phyloP scores from a whole-genome alignment of 2,113 vertebrate genomes.

The Coreoperca whiteheadi region DNA sequence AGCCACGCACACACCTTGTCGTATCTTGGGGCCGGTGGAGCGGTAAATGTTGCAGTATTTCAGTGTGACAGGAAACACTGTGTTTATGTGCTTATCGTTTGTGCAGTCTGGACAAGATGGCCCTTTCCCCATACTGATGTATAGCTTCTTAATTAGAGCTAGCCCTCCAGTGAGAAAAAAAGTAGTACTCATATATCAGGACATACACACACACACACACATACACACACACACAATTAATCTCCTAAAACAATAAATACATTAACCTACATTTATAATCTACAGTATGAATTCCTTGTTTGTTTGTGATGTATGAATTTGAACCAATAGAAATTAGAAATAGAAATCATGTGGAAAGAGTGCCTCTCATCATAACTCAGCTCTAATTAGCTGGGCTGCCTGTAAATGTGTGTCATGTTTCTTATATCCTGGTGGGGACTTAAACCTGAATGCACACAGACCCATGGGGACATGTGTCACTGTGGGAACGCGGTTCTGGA shows the following conservation, averaged over 20 bases:
- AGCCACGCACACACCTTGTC: constrained; percentile 29
- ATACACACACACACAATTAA: constrained; percentile 6
- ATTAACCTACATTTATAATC: constrained; percentile 45
- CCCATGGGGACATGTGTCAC: too few relatives aligned
- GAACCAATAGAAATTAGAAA: constrained; percentile 21
- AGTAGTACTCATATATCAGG: background rate
- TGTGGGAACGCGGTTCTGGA: too few relatives aligned
- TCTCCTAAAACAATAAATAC: constrained; percentile 11
- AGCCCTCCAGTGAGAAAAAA: constrained; percentile 30
- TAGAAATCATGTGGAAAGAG: constrained; percentile 21
- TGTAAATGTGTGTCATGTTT: constrained; percentile 10
- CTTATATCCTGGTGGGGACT: too few relatives aligned
- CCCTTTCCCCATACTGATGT: constrained; percentile 63
- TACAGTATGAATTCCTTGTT: background rate
- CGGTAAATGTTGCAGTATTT: constrained; percentile 72
- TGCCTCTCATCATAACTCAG: constrained; percentile 10
- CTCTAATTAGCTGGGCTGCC: constrained; percentile 30
- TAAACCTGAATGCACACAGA: too few relatives aligned
- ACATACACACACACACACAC: constrained; percentile 16
- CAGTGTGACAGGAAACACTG: constrained; percentile 59
- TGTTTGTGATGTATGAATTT: constrained; percentile 37
- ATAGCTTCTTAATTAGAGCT: constrained; percentile 68
- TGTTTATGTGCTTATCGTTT: constrained; percentile 65
- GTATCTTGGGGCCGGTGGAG: constrained; percentile 58
- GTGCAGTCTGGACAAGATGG: constrained; percentile 44